Percentiles rank a stretch among this genome's conserved stretches.
Conservation (phyloP, 2,888 invertebrate genomes). For the Octodonta nipae region DNA sequence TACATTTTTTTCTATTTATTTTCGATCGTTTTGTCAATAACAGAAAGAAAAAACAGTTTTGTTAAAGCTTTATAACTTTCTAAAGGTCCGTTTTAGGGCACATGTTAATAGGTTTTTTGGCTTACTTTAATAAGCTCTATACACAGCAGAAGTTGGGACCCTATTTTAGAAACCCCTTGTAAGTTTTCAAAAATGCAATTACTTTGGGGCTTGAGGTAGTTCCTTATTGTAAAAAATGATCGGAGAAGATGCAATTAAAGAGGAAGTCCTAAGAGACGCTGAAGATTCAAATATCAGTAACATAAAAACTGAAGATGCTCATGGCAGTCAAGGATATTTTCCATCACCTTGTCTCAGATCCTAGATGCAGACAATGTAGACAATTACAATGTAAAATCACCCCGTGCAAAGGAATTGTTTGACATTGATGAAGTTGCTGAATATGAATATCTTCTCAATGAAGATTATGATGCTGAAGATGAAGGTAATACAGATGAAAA, state of each 20-base stretch:
- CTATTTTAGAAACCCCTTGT: too few relatives aligned
- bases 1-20: too few relatives aligned
- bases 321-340: slow-evolving; percentile 7
- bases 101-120: too few relatives aligned
- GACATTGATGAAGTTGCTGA: slow-evolving; percentile 89
- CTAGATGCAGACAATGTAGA: neutral
- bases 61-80: too few relatives aligned
- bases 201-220: too few relatives aligned
- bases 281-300: slow-evolving; percentile 6
- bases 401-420: slow-evolving; percentile 78
- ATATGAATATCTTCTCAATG: slow-evolving; percentile 37
- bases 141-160: too few relatives aligned
- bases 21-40: too few relatives aligned
- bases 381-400: slow-evolving; percentile 39
- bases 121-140: too few relatives aligned
- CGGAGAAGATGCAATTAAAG: slow-evolving; percentile 25
- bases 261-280: slow-evolving; percentile 13
- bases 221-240: slow-evolving; percentile 72
- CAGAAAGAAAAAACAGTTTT: too few relatives aligned
- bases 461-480: slow-evolving; percentile 51
- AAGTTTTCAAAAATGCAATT: too few relatives aligned
- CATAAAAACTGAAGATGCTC: slow-evolving; percentile 8
- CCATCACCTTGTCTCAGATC: too few relatives aligned
- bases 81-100: too few relatives aligned
- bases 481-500: slow-evolving; percentile 50